Evolutionary conservation across 23 tunicate species (phyloP).

Genomic region (Styela clava): DNA sequence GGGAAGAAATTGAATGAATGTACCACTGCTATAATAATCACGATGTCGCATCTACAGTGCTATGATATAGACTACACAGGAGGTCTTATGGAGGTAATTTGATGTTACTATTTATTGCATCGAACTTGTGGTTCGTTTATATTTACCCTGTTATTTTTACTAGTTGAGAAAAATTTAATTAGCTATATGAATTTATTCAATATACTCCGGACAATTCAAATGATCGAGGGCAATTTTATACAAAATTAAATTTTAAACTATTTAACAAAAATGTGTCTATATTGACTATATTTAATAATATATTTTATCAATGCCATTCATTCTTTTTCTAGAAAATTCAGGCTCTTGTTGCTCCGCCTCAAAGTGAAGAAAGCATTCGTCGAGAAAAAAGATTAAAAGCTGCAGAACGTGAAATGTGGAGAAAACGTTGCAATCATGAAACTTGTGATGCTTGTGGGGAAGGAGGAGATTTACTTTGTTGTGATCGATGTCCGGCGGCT

Average conservation of each 20-base stretch:
- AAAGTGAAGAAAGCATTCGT: slow-evolving; percentile 61
- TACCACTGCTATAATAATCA: background rate
- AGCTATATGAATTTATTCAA: too few species aligned
- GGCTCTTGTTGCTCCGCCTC: slow-evolving; percentile 78
- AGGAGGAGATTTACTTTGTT: slow-evolving; percentile 95
- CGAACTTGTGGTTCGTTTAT: background rate
- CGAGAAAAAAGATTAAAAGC: slow-evolving; percentile 56
- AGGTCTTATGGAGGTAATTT: slow-evolving; percentile 82
- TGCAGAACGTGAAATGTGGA: slow-evolving; percentile 93
- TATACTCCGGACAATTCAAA: too few species aligned
- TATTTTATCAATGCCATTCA: background rate
- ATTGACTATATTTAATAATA: too few species aligned
- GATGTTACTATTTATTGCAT: too few species aligned
- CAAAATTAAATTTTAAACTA: too few species aligned
- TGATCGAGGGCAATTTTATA: too few species aligned
- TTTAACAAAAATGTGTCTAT: too few species aligned
- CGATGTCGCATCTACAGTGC: slow-evolving; percentile 64
- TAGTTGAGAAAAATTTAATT: too few species aligned
- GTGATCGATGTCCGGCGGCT: slow-evolving; percentile 96
- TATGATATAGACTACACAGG: slow-evolving; percentile 83
- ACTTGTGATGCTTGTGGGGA: slow-evolving; percentile 98
- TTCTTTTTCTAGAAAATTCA: slow-evolving; percentile 66
- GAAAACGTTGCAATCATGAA: slow-evolving; percentile 81
- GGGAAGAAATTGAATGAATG: too few species aligned
- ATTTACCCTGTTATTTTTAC: too few species aligned